These are phyloP conservation scores for Lethenteron reissneri DNA, from an alignment of 2,113 vertebrate species.

Conservation along the genomic window DNA sequence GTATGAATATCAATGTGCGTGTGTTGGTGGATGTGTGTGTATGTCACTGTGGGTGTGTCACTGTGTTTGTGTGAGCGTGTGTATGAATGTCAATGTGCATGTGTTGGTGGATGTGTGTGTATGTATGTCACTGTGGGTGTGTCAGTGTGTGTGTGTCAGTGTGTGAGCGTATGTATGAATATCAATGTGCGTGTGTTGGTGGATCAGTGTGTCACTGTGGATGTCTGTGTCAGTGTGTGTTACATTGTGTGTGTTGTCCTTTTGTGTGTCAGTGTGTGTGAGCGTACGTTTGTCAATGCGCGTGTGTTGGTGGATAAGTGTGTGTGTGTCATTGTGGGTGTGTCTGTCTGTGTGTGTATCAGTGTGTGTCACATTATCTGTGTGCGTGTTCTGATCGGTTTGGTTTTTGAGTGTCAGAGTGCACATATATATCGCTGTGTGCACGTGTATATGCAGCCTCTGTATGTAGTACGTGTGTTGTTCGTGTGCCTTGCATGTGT, in stretches of 20 bases:
- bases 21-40: no score
- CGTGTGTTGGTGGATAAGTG: not conserved
- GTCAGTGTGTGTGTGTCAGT: conserved; percentile 3
- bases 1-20: not conserved
- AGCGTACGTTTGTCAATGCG: not conserved
- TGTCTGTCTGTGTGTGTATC: conserved; percentile 3
- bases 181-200: no score
- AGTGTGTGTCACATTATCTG: conserved; percentile 1
- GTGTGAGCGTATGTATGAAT: not conserved
- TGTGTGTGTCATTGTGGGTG: conserved; percentile 3
- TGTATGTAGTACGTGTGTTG: no score
- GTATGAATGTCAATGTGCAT: no score
- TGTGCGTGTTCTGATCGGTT: not conserved
- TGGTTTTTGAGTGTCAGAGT: no score
- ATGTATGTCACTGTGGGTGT: not conserved
- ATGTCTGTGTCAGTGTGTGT: conserved; percentile 5
- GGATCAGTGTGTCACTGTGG: not conserved
- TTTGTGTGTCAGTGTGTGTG: not conserved
- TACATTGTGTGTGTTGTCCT: not conserved
- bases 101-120: not conserved
- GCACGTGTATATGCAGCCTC: no score
- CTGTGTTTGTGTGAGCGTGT: no score
- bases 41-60: no score
- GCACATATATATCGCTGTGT: no score
- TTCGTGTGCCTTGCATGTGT: not conserved